Evolutionary conservation across 2,888 invertebrate species (phyloP), one percentile per base, ranked within the genome.

Genomic region (Copidosoma aretas): DNA sequence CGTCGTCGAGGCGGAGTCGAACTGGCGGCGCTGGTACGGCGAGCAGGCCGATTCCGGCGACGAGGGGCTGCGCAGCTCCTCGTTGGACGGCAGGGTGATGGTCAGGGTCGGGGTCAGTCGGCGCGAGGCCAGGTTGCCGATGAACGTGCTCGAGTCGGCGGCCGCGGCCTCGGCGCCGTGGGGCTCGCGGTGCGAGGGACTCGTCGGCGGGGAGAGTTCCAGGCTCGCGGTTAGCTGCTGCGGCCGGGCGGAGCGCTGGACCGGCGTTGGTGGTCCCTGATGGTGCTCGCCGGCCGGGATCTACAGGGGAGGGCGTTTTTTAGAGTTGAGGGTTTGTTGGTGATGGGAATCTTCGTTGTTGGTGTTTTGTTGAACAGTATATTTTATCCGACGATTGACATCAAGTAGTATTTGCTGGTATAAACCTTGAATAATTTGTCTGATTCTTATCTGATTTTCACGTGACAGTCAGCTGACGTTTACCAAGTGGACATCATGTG

Each of bases 71-170:
- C 78, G 85, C 60, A 88, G 79, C 75, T 89, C 89, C 70, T 89
- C 89, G 62, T 87, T 88, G 0, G 89, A 88, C 1, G 89, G 89
- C 79, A 89, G 86, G 0, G 89, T 88, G 22, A 89, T 82, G 0
- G 89, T 89, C 68, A 89, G 76, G 0, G 84, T 88, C 3, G 85
- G 85, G 1, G 82, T 81, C n/a, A 80, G 77, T 43, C 81, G 80
- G 52, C 78, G 79, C 32, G 77, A 52, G 4, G 75, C 67, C 19
- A 71, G 66, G 68, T 77, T 77, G 8, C 73, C 68, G n/a, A 67
- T 68, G n/a, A n/a, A n/a, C 46, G 76, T 76, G 41, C 22, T 52
- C 32, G 32, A 32, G 32, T 32, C 32, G 4, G 8, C 32, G 32
- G 32, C 56, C 32, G 8, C 32, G 32, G 32, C 56, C 24, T 25